Evolutionary conservation across 1,140 invertebrate species (phyloP).

Genomic region (Danaus plexippus): DNA sequence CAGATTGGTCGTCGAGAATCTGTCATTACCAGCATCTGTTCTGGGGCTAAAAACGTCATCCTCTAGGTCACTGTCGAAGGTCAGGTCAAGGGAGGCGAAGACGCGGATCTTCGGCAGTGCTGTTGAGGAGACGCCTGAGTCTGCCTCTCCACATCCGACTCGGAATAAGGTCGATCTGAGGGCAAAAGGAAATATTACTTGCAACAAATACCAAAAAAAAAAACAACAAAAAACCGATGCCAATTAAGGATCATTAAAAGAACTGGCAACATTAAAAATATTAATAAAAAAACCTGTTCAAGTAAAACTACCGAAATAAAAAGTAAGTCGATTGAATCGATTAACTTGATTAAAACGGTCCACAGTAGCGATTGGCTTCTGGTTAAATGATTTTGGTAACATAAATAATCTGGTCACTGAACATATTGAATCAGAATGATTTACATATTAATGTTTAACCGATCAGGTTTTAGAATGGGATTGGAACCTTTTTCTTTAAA

Average conservation of each 20-base stretch:
- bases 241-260: slow-evolving; percentile 4
- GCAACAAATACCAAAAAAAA: too few species aligned
- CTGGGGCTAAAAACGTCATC: slow-evolving; percentile 58
- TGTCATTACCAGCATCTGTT: slow-evolving; percentile 47
- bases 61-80: slow-evolving; percentile 50
- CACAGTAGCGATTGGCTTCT: slow-evolving; percentile 14
- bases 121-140: slow-evolving; percentile 25
- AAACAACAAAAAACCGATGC: slow-evolving; percentile 1
- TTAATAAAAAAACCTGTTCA: background rate
- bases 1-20: slow-evolving; percentile 50
- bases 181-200: slow-evolving; percentile 9
- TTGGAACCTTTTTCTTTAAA: too few species aligned
- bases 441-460: too few species aligned
- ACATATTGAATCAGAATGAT: too few species aligned
- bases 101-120: slow-evolving; percentile 47
- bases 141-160: slow-evolving; percentile 47
- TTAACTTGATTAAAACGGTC: slow-evolving; percentile 16
- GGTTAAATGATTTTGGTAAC: background rate
- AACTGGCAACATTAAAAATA: slow-evolving; percentile 3
- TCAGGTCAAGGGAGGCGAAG: slow-evolving; percentile 49
- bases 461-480: too few species aligned
- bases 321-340: slow-evolving; percentile 13
- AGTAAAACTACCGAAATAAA: slow-evolving; percentile 12
- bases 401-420: too few species aligned
- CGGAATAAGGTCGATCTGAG: slow-evolving; percentile 57